Evolutionary conservation across 2,797 vertebrate genomes (phyloP).

Genomic region (Oryzias dopingdopingensis): DNA sequence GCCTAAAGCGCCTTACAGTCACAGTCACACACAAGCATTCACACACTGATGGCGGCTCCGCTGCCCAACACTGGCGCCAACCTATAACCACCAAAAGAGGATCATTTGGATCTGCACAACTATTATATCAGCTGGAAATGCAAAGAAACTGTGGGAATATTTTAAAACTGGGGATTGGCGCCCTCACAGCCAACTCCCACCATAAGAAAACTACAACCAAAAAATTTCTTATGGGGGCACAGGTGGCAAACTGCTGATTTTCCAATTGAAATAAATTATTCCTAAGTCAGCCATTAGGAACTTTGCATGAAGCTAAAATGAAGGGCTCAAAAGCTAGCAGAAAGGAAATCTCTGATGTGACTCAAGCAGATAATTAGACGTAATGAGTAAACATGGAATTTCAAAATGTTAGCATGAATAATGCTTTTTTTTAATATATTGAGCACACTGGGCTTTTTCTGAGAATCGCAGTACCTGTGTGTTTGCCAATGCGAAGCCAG

Average conservation of each 20-base stretch:
- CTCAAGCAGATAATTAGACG: slow-evolving; percentile 60
- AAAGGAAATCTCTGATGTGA: slow-evolving; percentile 42
- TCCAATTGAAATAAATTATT: slow-evolving; percentile 37
- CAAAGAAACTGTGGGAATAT: no score
- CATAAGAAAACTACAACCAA: slow-evolving; percentile 32
- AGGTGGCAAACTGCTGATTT: slow-evolving; percentile 28
- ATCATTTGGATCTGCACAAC: no score
- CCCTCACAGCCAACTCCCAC: neutral
- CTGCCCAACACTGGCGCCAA: no score
- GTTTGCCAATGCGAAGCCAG: slow-evolving; percentile 58
- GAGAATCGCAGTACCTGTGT: slow-evolving; percentile 45
- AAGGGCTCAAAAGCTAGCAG: slow-evolving; percentile 21
- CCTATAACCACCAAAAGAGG: no score
- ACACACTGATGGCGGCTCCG: no score
- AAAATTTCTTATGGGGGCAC: slow-evolving; percentile 16
- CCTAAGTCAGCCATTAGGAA: neutral
- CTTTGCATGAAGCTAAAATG: neutral
- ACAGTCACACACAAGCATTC: no score
- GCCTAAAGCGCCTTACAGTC: no score
- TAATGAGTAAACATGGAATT: slow-evolving; percentile 62
- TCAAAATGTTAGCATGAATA: slow-evolving; percentile 43
- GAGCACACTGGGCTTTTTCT: slow-evolving; percentile 17
- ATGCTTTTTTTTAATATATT: slow-evolving; percentile 57
- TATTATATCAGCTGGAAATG: no score
- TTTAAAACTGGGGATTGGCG: slow-evolving; percentile 22